Percentiles rank a stretch among this genome's conserved stretches.
phyloP scores from a whole-genome alignment of 2,888 invertebrate genomes.

The Thecocarcelia acutangulata region DNA sequence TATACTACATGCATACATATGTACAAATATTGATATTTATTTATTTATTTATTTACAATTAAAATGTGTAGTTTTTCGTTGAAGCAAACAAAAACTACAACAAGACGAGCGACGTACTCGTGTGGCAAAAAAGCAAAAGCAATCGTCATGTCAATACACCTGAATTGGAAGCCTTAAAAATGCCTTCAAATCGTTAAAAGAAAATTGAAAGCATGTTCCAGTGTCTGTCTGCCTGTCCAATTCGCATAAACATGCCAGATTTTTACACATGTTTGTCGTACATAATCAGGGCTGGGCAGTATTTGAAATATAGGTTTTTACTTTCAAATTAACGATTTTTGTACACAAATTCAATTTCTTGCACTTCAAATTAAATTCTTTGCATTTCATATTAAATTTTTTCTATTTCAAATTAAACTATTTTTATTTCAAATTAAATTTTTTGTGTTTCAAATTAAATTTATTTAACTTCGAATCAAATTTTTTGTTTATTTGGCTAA shows the following conservation, averaged over 20 bases:
- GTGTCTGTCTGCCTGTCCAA: constrained; percentile 18
- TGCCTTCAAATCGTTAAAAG: constrained; percentile 30
- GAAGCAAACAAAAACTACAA: neutral
- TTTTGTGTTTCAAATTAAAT: too few relatives aligned
- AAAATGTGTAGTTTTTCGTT: constrained; percentile 10
- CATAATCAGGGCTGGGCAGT: constrained; percentile 1
- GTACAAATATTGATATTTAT: constrained; percentile 25
- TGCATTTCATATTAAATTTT: too few relatives aligned
- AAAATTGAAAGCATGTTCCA: constrained; percentile 39
- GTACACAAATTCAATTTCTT: too few relatives aligned
- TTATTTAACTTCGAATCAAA: too few relatives aligned
- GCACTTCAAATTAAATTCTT: too few relatives aligned
- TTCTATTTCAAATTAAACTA: too few relatives aligned
- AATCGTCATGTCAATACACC: constrained; percentile 63
- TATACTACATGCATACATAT: neutral
- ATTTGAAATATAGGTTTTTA: too few relatives aligned
- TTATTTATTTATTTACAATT: constrained; percentile 2
- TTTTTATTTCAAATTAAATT: too few relatives aligned
- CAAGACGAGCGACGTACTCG: neutral
- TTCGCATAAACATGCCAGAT: constrained; percentile 16
- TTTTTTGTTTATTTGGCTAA: too few relatives aligned
- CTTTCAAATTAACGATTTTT: too few relatives aligned
- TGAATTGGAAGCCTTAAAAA: constrained; percentile 58
- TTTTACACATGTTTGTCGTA: constrained; percentile 31
- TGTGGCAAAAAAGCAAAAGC: constrained; percentile 5